Percentiles rank a stretch among this genome's conserved stretches.
These are phyloP conservation scores for Bufotes viridis DNA, from an alignment of 2,797 vertebrate genomes.

Conservation along the genomic window DNA sequence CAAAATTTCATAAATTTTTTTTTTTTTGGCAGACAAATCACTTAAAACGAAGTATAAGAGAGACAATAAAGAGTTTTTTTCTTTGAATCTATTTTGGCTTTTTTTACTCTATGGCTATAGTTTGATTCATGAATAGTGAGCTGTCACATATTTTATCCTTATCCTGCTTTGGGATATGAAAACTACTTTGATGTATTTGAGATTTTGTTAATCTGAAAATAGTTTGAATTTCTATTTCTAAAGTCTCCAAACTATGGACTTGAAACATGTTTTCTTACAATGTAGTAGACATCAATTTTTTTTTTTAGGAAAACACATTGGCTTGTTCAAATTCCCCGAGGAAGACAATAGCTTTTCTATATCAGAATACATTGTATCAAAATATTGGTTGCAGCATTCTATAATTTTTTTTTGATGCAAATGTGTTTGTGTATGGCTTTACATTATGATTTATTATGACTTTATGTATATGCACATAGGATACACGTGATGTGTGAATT, in stretches of 20 bases:
- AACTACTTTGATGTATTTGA: constrained; percentile 46
- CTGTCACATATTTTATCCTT: constrained; percentile 30
- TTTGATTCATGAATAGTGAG: constrained; percentile 24
- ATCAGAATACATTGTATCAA: constrained; percentile 33
- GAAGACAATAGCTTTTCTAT: constrained; percentile 28
- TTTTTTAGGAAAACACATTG: constrained; percentile 45
- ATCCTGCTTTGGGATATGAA: constrained; percentile 49
- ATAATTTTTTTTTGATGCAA: constrained; percentile 42
- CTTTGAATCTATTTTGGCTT: neutral
- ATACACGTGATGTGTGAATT: constrained; percentile 62
- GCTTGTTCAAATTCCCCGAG: constrained; percentile 48
- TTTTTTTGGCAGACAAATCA: neutral
- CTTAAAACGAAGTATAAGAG: neutral
- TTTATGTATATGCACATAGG: constrained; percentile 10
- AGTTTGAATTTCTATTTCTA: constrained; percentile 34
- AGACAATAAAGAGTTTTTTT: neutral
- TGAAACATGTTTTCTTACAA: constrained; percentile 3
- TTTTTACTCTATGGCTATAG: constrained; percentile 11
- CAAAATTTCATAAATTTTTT: neutral
- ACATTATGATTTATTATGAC: constrained; percentile 35
- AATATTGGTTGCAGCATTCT: constrained; percentile 13
- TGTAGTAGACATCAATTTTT: constrained; percentile 40
- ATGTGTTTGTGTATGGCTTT: constrained; percentile 54
- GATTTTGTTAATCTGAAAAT: constrained; percentile 43
- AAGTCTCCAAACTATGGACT: constrained; percentile 41